These are phyloP conservation scores for Urocolius indicus DNA, from an alignment of 2,113 vertebrate genomes.

Conservation along the genomic window DNA sequence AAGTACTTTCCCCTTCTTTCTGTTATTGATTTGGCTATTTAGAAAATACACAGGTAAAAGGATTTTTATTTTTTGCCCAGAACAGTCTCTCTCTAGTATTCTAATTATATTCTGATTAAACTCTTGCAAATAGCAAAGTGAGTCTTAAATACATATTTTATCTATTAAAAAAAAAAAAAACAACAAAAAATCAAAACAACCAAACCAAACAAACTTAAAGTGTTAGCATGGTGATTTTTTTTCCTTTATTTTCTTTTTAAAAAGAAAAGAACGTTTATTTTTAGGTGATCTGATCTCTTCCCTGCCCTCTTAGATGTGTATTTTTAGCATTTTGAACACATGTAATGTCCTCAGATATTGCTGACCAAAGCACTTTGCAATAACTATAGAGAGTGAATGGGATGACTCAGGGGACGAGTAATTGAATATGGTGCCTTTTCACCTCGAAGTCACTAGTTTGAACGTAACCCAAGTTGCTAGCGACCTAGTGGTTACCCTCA, in stretches of 20 bases:
- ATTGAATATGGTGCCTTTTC: constrained; percentile 66
- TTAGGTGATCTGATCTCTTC: constrained; percentile 5
- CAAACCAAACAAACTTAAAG: not conserved
- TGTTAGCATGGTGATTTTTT: not conserved
- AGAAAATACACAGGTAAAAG: not conserved
- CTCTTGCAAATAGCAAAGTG: too few relatives aligned
- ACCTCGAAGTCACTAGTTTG: constrained; percentile 53
- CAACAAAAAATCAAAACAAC: not conserved
- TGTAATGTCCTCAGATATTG: constrained; percentile 61
- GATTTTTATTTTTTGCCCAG: not conserved
- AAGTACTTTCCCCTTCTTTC: not conserved
- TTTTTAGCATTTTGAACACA: constrained; percentile 62
- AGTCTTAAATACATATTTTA: too few relatives aligned
- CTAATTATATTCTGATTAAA: not conserved
- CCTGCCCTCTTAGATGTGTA: not conserved
- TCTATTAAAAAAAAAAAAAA: too few relatives aligned
- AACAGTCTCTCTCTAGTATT: not conserved
- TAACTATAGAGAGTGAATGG: constrained; percentile 58
- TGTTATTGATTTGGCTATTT: not conserved
- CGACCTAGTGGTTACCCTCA: constrained; percentile 68
- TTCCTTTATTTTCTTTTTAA: not conserved
- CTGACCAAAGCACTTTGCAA: constrained; percentile 62
- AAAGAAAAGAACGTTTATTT: not conserved
- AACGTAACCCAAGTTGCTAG: constrained; percentile 30
- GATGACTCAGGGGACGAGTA: constrained; percentile 68